Conservation (phyloP, 2,888 invertebrate species). For the Stegophylla sp. region DNA sequence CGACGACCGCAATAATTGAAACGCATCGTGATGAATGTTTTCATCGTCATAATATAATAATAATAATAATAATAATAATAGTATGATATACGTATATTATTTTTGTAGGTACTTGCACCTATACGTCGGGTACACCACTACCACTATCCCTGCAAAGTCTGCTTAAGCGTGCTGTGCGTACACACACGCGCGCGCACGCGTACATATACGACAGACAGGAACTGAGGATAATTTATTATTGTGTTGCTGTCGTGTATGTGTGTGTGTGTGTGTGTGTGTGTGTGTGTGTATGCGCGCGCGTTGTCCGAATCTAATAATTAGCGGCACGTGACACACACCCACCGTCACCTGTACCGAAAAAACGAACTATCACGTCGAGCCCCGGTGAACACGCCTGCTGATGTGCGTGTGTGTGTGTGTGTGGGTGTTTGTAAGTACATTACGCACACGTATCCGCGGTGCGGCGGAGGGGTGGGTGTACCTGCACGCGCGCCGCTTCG, state of each 20-base stretch:
- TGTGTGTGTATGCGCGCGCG: not conserved
- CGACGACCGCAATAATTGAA: slow-evolving; percentile 46
- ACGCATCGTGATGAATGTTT: slow-evolving; percentile 50
- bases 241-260: not conserved
- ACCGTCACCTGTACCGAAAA: slow-evolving; percentile 53
- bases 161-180: no score
- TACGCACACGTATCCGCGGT: not conserved
- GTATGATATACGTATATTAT: not conserved
- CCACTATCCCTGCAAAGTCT: no score
- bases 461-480: no score
- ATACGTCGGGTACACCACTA: not conserved
- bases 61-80: no score
- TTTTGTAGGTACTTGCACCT: not conserved
- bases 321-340: slow-evolving; percentile 58
- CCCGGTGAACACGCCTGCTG: slow-evolving; percentile 22
- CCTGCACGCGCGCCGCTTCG: no score
- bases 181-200: no score
- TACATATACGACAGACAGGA: not conserved
- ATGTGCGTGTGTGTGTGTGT: not conserved
- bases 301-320: slow-evolving; percentile 56
- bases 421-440: not conserved
- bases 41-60: slow-evolving; percentile 26
- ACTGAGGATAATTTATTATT: slow-evolving; percentile 47
- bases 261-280: not conserved
- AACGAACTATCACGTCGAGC: slow-evolving; percentile 34